phyloP scores from a whole-genome alignment of 2,888 invertebrate species.

The Leptinotarsa peninsularis region DNA sequence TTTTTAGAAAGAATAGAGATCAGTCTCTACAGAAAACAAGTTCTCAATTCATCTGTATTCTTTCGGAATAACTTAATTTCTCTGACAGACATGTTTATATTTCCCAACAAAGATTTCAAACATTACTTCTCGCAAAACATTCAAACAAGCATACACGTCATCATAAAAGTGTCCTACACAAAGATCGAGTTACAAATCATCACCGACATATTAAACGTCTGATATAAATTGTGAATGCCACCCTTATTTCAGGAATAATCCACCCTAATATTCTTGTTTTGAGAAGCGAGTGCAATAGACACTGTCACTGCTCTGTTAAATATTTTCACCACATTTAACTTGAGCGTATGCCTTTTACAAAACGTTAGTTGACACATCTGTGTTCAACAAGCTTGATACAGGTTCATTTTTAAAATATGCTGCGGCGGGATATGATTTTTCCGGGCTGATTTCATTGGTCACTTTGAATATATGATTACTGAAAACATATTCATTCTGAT shows the following conservation, averaged over 20 bases:
- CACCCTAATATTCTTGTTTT: conserved; percentile 51
- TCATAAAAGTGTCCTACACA: conserved; percentile 42
- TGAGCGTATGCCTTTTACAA: conserved; percentile 58
- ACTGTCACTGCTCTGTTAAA: conserved; percentile 62
- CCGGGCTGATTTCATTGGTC: background rate
- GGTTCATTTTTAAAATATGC: conserved; percentile 39
- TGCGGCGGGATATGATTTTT: conserved; percentile 6
- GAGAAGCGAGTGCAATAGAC: conserved; percentile 58
- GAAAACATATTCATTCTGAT: background rate
- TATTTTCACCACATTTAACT: conserved; percentile 65
- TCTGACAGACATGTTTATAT: background rate
- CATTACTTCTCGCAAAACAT: conserved; percentile 35
- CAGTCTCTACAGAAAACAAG: no score
- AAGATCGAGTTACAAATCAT: conserved; percentile 45
- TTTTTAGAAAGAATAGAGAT: no score
- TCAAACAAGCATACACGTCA: conserved; percentile 40
- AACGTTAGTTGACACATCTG: conserved; percentile 60
- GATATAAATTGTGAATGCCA: conserved; percentile 48
- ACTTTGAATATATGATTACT: no score
- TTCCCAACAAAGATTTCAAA: conserved; percentile 2
- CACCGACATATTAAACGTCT: conserved; percentile 44
- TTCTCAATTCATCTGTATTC: background rate
- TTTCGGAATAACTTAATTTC: background rate
- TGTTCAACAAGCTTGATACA: conserved; percentile 58
- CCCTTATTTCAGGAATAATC: conserved; percentile 49